Conservation (phyloP, 2,113 vertebrate genomes). For the Callocephalon fimbriatum region DNA sequence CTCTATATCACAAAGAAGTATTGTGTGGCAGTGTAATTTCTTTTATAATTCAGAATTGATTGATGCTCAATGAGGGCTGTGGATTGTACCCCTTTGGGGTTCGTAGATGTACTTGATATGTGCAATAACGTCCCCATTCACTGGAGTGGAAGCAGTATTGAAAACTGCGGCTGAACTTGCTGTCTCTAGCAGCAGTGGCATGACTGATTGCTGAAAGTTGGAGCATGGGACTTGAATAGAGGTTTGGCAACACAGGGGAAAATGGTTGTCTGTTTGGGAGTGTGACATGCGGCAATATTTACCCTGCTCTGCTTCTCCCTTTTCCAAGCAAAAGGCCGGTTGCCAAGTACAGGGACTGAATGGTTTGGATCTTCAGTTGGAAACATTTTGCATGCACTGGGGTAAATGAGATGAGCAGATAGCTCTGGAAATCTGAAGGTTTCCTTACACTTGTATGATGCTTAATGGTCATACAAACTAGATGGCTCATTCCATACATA, state of each 20-base stretch:
- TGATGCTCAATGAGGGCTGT: conserved; percentile 6
- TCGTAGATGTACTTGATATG: conserved; percentile 43
- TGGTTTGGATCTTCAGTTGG: conserved; percentile 14
- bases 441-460: not conserved
- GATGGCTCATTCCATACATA: not conserved
- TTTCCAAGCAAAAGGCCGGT: conserved; percentile 43
- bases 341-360: conserved; percentile 32
- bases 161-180: conserved; percentile 4
- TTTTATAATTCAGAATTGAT: conserved; percentile 41
- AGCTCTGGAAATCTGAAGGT: not conserved
- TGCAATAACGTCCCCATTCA: conserved; percentile 49
- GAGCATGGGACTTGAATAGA: conserved; percentile 23
- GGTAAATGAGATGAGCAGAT: not conserved
- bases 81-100: conserved; percentile 8
- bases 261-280: conserved; percentile 32
- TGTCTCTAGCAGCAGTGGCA: not conserved
- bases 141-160: not conserved
- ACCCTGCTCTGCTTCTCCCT: conserved; percentile 43
- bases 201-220: conserved; percentile 11
- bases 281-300: conserved; percentile 52
- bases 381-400: not conserved
- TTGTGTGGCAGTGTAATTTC: conserved; percentile 32
- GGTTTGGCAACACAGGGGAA: conserved; percentile 26
- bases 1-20: conserved; percentile 5
- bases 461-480: not conserved